phyloP scores from a whole-genome alignment of 2,113 vertebrate genomes.

The Phylloscopus trochiloides region DNA sequence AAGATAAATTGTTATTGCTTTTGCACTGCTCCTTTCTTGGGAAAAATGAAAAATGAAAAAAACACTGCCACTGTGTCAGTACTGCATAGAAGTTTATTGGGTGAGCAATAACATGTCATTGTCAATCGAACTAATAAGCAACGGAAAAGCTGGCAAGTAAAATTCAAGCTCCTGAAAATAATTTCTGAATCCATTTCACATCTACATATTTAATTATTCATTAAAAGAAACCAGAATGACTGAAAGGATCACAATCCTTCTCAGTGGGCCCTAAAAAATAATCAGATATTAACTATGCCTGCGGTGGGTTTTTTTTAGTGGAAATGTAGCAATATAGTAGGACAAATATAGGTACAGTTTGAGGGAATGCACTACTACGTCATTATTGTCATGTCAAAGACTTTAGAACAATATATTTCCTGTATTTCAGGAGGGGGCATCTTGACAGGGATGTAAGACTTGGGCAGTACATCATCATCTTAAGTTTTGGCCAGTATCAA shows the following conservation, averaged over 20 bases:
- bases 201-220: slow-evolving; percentile 7
- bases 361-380: neutral
- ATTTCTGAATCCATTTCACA: neutral
- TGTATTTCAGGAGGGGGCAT: neutral
- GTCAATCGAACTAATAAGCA: slow-evolving; percentile 30
- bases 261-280: neutral
- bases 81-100: neutral
- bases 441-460: neutral
- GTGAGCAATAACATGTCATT: slow-evolving; percentile 2
- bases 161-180: neutral
- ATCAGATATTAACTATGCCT: neutral
- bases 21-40: slow-evolving; percentile 1
- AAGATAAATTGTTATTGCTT: slow-evolving; percentile 49
- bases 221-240: neutral
- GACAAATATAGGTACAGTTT: neutral
- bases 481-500: neutral
- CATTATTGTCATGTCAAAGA: neutral
- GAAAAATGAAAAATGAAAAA: neutral
- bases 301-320: accelerated
- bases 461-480: neutral
- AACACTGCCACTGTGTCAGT: neutral
- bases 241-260: neutral
- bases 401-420: neutral
- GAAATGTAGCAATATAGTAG: neutral
- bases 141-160: neutral